Base-by-base conservation (phyloP, 1,140 invertebrate genomes). In the Nilaparvata lugens region DNA sequence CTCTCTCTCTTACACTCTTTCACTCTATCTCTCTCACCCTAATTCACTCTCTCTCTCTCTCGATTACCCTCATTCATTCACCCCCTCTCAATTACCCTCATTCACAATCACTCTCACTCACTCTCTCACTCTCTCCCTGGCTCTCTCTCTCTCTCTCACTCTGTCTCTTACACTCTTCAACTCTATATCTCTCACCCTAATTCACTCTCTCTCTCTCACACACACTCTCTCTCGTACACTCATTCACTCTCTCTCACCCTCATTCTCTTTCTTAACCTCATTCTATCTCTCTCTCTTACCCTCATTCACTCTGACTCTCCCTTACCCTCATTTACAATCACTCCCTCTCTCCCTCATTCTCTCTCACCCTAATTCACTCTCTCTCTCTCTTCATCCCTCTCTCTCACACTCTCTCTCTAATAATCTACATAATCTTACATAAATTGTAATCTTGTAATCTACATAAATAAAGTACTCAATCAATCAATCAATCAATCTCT, bases 21-120 rank as follows among this genome's bases (percentile, higher is more conserved):
- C 24, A 38, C 54, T 56, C 54, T 56, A 28, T 56, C 54, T 56
- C 54, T 56, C 24, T 56, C 54, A 38, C 54, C 42, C 54, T 56
- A 14, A 38, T 16, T 56, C 54, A 24, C 54, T 56, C 54, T 56
- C 54, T 56, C 54, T 56, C 54, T 56, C 54, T 56, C 54, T 56
- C 54, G 7, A 16, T 56, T 16, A 24, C 54, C 42, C 28, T 56
- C 54, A 38, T 38, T 56, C 28, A 11, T 38, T 35, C 28, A 5
- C 54, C 42, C 54, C 18, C 54, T 56, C 54, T 56, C 9, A 38
- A 28, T 56, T n/a, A 38, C 23, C 42, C 54, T 56, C 54, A 13
- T 11, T 7, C 16, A 13, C 54, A 13, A 16, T 35, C 54, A 13
- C 54, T 11, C 54, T n/a, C 54, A 6, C 6, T 23, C 18, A 25